Evolutionary conservation across 2,797 vertebrate genomes (phyloP), one percentile per base, ranked within the genome.

Genomic region (Eospalax fontanierii): DNA sequence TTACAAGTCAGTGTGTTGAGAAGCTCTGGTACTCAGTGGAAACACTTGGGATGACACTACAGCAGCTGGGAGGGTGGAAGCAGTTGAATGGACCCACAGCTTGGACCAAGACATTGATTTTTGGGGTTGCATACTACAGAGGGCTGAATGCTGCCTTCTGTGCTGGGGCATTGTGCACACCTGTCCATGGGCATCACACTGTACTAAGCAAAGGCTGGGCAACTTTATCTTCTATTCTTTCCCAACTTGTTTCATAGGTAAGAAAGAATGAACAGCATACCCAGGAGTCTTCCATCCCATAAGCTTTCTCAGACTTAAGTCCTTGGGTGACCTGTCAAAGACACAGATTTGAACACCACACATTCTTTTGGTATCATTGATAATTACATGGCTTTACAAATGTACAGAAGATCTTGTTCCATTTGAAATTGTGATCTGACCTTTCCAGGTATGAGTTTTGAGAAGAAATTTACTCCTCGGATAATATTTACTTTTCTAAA

Each of bases 401-500:
- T 63, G 33, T 50, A 81, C n/a, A 57, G 50, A 86, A 59, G 14
- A 57, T 79, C 59, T 59, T 61, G 63, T 65, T 91, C 40, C 18
- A 4, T 57, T 59, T 78, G 76, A 95, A 92, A 93, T 84, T 79
- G 79, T 35, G 66, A 30, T 74, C 61, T 92, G 61, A 92, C 10
- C 40, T 94, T 87, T 89, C 26, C 75, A 92, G 18, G 30, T 92
- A 59, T 61, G 4, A 79, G 40, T 90, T 95, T 81, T 61, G 54
- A 71, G 40, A 73, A 80, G 30, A 57, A 87, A 94, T 5, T 70
- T 88, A 81, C 18, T 87, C 16, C 24, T 82, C 66, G 82, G 59
- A 85, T 73, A 81, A 6, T 68, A 75, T 40, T 87, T 81, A 19
- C 2, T 74, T 83, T 90, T 91, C 84, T 40, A 21, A 38, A 16